Conservation (phyloP, 2,888 invertebrate species). For the Phrixothrix hirtus region DNA sequence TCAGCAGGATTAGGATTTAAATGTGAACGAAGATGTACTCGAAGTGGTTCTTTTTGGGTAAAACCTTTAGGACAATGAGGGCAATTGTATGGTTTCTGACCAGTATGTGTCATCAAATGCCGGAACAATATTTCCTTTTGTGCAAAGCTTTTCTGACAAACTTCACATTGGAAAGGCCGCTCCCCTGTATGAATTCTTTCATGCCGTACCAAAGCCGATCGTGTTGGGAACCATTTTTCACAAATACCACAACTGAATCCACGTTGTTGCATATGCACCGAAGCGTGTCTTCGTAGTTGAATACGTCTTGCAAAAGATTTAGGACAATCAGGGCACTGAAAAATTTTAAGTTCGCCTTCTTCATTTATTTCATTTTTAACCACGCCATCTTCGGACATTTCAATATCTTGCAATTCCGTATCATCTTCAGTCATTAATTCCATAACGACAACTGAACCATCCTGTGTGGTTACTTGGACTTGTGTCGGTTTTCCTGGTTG, state of each 20-base stretch:
- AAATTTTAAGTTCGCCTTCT: conserved; percentile 57
- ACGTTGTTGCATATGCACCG: conserved; percentile 64
- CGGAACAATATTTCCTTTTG: conserved; percentile 72
- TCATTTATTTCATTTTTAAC: conserved; percentile 47
- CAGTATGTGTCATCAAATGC: conserved; percentile 64
- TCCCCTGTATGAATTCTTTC: conserved; percentile 70
- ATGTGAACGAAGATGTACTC: conserved; percentile 65
- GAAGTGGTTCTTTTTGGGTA: conserved; percentile 71
- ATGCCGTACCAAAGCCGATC: conserved; percentile 70
- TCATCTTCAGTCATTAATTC: conserved; percentile 54
- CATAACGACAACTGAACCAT: conserved; percentile 58
- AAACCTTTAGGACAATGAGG: conserved; percentile 68
- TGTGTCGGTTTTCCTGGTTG: conserved; percentile 51
- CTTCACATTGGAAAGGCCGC: conserved; percentile 59
- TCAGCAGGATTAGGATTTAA: conserved; percentile 61
- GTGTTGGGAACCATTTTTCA: conserved; percentile 69
- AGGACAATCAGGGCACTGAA: conserved; percentile 66
- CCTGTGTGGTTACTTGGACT: conserved; percentile 56
- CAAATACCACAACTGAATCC: conserved; percentile 65
- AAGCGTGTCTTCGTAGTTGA: conserved; percentile 64
- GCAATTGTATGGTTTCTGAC: conserved; percentile 70
- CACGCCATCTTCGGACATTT: conserved; percentile 52
- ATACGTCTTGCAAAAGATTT: conserved; percentile 65
- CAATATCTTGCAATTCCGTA: conserved; percentile 34
- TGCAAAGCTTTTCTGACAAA: conserved; percentile 68